These are phyloP conservation scores for Pelagia noctiluca DNA, from an alignment of 30 jellyfish, hydroid and myxozoan species.

Conservation along the genomic window DNA sequence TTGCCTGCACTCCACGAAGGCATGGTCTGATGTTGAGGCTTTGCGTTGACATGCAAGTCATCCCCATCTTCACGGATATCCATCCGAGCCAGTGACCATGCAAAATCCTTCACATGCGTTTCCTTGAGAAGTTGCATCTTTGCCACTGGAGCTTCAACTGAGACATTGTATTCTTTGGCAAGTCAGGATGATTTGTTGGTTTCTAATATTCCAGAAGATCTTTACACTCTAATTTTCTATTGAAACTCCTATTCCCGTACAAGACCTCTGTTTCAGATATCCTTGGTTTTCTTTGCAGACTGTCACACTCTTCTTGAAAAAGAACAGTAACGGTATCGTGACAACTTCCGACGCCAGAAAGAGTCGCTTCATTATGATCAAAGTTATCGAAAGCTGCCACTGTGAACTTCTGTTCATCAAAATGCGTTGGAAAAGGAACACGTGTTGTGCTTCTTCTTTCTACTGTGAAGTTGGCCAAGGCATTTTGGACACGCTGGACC, in stretches of 20 bases:
- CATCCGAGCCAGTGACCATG: conserved; percentile 21
- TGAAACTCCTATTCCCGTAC: conserved; percentile 3
- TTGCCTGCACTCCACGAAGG: conserved; percentile 39
- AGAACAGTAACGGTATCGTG: conserved; percentile 15
- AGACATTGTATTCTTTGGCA: neutral
- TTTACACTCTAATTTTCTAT: neutral
- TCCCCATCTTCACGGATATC: conserved; percentile 23
- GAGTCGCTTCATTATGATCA: neutral
- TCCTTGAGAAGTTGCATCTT: conserved; percentile 6
- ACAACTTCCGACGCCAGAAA: conserved; percentile 21
- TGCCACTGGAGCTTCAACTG: conserved; percentile 9
- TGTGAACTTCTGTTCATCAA: neutral
- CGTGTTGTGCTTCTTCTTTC: conserved; percentile 2
- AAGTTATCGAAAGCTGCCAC: conserved; percentile 16
- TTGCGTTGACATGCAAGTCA: conserved; percentile 20
- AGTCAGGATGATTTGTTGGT: neutral
- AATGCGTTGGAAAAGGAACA: conserved; percentile 9
- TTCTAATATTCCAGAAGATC: conserved; percentile 16
- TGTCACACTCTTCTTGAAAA: neutral
- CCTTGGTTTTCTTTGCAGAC: conserved; percentile 6
- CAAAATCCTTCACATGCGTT: conserved; percentile 8
- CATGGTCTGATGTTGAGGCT: conserved; percentile 19
- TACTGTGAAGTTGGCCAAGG: neutral
- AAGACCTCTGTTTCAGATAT: neutral
- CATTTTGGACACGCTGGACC: conserved; percentile 4